phyloP scores from a whole-genome alignment of 2,888 invertebrate species.

The Troglohyphantes excavatus region DNA sequence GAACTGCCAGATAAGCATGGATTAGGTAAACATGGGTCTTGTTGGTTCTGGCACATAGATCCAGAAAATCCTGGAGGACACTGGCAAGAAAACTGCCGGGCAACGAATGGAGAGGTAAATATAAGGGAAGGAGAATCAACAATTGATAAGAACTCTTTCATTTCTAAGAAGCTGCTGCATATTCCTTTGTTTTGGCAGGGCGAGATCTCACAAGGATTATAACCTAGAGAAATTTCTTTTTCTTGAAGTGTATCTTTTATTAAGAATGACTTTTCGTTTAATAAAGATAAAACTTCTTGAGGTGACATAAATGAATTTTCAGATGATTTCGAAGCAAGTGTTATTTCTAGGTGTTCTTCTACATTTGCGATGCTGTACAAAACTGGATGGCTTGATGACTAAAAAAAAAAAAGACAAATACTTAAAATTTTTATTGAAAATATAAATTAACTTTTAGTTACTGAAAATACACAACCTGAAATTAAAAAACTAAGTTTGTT shows the following conservation, averaged over 20 bases:
- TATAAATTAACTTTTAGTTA: too few relatives aligned
- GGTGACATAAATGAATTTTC: slow-evolving; percentile 53
- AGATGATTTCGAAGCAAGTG: slow-evolving; percentile 65
- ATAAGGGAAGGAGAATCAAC: slow-evolving; percentile 91
- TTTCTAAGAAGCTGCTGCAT: slow-evolving; percentile 81
- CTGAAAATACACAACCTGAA: too few relatives aligned
- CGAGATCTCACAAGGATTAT: slow-evolving; percentile 85
- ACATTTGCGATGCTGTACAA: slow-evolving; percentile 77
- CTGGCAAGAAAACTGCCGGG: slow-evolving; percentile 90
- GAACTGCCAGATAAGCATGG: slow-evolving; percentile 93
- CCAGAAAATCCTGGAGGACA: slow-evolving; percentile 94
- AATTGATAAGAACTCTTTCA: slow-evolving; percentile 86
- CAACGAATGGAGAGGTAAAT: slow-evolving; percentile 91
- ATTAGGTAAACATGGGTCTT: slow-evolving; percentile 94
- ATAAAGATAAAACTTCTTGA: slow-evolving; percentile 58
- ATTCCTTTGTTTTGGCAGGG: slow-evolving; percentile 84
- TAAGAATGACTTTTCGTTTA: slow-evolving; percentile 44
- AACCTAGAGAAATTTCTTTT: slow-evolving; percentile 80
- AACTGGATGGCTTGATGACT: slow-evolving; percentile 69
- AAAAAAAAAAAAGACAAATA: slow-evolving; percentile 36
- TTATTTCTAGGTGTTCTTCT: slow-evolving; percentile 74
- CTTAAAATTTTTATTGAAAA: too few relatives aligned
- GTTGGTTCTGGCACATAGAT: slow-evolving; percentile 90
- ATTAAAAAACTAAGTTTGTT: too few relatives aligned
- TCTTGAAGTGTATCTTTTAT: slow-evolving; percentile 62